Evolutionary conservation across 35 echinoderm and acorn worm genomes (phyloP).

Genomic region (Heliocidaris erythrogramma): DNA sequence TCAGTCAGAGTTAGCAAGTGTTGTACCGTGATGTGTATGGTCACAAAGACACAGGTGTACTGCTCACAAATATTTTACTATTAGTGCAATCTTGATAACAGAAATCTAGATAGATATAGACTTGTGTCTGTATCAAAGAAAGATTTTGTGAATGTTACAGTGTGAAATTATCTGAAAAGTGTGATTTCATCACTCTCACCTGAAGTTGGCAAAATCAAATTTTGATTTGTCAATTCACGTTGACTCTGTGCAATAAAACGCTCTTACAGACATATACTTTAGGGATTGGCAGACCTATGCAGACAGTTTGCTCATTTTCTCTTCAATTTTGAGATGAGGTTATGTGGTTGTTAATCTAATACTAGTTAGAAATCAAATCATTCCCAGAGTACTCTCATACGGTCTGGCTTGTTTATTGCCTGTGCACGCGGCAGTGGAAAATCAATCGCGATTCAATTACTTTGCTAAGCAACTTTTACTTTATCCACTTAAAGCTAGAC

Average conservation of each 20-base stretch:
- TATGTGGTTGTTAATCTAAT: neutral
- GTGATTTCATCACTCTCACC: no score
- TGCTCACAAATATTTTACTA: no score
- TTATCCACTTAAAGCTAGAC: neutral
- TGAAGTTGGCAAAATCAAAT: neutral
- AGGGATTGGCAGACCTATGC: neutral
- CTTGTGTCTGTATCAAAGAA: no score
- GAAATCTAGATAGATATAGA: no score
- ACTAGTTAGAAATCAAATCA: neutral
- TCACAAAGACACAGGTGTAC: no score
- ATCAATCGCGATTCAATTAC: constrained; percentile 24
- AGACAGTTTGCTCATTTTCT: neutral
- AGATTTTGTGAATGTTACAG: neutral
- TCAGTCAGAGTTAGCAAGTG: no score
- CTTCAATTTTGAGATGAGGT: neutral
- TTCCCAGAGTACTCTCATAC: neutral
- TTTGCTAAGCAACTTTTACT: constrained; percentile 27
- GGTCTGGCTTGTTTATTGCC: neutral
- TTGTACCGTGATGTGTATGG: no score
- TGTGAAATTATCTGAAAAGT: neutral
- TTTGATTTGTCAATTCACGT: neutral
- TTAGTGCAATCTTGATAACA: no score
- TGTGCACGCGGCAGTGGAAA: neutral
- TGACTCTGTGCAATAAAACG: neutral
- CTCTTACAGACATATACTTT: neutral